Conservation (phyloP, 2,113 vertebrate genomes). For the Daubentonia madagascariensis region DNA sequence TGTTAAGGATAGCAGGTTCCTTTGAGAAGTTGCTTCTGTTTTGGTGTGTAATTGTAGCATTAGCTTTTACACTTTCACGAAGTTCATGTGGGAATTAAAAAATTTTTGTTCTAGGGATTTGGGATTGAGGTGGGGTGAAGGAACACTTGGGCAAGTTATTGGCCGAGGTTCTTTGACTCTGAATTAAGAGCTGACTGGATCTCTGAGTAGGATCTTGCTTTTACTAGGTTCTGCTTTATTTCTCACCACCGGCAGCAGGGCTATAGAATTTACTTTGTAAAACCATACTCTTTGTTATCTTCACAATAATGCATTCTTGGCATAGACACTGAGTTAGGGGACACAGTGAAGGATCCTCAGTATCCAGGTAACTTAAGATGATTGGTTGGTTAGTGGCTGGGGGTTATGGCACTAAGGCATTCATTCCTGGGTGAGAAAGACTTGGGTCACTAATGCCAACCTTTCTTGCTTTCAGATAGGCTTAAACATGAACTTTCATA, state of each 20-base stretch:
- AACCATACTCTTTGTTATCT: neutral
- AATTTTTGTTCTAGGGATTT: neutral
- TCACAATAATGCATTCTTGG: neutral
- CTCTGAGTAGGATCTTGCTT: neutral
- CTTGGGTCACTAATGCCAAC: neutral
- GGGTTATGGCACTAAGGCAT: neutral
- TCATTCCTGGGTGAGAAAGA: neutral
- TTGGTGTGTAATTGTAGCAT: neutral
- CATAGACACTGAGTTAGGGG: neutral
- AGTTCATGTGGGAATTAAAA: neutral
- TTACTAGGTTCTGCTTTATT: neutral
- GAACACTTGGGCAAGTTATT: neutral
- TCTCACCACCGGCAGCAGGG: neutral
- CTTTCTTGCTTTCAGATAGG: neutral
- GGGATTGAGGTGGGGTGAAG: neutral
- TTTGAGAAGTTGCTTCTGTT: slow-evolving; percentile 9
- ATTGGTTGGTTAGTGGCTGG: neutral
- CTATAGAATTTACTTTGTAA: neutral
- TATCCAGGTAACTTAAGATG: neutral
- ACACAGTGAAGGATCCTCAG: neutral
- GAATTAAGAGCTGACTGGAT: neutral
- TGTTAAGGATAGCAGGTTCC: neutral
- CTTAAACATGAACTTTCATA: neutral
- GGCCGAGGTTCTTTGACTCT: neutral
- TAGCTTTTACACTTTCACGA: neutral